Base-by-base conservation (phyloP, 2,113 vertebrate species). In the Okapia johnstoni region DNA sequence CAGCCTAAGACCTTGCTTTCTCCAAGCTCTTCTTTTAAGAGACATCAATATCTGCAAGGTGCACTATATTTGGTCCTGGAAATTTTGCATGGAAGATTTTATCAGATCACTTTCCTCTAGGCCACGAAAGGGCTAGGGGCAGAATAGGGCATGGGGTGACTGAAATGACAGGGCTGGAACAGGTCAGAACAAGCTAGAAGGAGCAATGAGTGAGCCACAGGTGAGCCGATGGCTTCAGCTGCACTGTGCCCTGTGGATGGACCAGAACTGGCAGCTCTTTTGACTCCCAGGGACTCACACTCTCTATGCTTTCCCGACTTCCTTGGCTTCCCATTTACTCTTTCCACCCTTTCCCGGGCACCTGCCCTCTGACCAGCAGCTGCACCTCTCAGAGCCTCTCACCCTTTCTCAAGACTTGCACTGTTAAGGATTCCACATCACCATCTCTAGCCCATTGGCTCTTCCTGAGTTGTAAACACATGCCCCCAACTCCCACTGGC, bases 11-110 rank as follows among this genome's bases (percentile, higher is more conserved):
- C 36, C 66, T 55, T 46, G 54, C 81, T 90, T 73, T 55, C 80
- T 33, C 90, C 80, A 93, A 95, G 54, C 8, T 83, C 60, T 13
- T 90, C 60, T 93, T 95, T 91, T 50, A 61, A 97, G 90, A 97
- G 40, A 43, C 19, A 19, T 61, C 55, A 83, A 36, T 19, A 23
- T 54, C 85, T 85, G 16, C 26, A 33, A 85, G 25, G 52, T 48
- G 86, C 1, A 83, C 60, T 23, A 5, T 11, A 48, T 87, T 73
- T 36, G 40, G 30, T 60, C 73, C 85, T 46, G 14, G 17, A 79
- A 88, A 52, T 85, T 87, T 87, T 83, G 16, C 86, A 43, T 61
- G 8, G 6, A 73, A 80, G 60, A 83, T 48, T 79, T 90, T 83
- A 76, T 63, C 70, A 30, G 12, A 84, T 8, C 1, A 16, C 43